Base-by-base conservation (phyloP, 92 coral and sea anemone species). In the Epizoanthus illoricatus region DNA sequence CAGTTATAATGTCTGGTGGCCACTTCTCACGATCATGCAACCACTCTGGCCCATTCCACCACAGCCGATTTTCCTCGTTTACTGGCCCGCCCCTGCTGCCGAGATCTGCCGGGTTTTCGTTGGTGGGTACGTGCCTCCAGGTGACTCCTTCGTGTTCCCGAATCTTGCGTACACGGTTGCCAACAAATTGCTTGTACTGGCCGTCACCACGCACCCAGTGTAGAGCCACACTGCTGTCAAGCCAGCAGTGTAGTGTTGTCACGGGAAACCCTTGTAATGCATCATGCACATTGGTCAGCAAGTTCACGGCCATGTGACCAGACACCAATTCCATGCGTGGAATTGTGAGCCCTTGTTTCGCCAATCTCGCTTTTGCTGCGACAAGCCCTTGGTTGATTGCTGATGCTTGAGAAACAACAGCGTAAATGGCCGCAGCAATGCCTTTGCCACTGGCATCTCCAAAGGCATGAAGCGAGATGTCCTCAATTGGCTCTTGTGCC, bases 391-490 rank as follows among this genome's bases (percentile, higher is more conserved):
- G 76, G 39, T 17, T 68, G 23, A 49, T 28, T 5, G 75, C 81
- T 47, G 80, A 71, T 36, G 41, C 81, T 81, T 87, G 86, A 12
- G 39, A 9, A 5, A 78, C 85, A 7, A 87, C 85, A 87, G 36
- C 36, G 36, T 28, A 28, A 28, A 28, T 2, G 2, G 36, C 36
- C 2, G 36, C 36, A 28, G 36, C 36, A 28, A 28, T 81, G 10
- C 91, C 84, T 43, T 84, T 65, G 1, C 80, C 85, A n/a, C 88
- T 88, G 41, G 89, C 92, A 33, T 89, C 92, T 10, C 86, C 92
- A 74, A 85, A 88, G 18, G 69, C 86, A 71, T 85, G 89, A 16
- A 85, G 82, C 45, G 72, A 66, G 62, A 87, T 83, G n/a, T 56
- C 41, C 70, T 84, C 36, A 33, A 70, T 75, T 3, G 60, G 47